Conservation (phyloP, 2,113 vertebrate species). For the Pampusana beccarii region DNA sequence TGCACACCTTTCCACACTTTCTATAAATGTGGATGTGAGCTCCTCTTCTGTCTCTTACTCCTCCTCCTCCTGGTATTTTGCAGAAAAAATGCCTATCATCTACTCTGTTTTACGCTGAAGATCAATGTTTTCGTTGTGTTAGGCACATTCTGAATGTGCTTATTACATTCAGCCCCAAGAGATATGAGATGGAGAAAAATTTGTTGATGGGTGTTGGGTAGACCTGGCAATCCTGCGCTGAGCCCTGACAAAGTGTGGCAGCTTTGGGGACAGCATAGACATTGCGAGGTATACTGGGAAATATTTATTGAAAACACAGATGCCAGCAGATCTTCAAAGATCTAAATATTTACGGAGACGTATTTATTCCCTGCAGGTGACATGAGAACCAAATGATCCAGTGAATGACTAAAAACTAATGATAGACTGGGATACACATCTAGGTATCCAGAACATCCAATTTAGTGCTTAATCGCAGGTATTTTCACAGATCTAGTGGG, state of each 20-base stretch:
- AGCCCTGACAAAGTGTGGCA: neutral
- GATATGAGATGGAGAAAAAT: neutral
- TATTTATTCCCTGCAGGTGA: neutral
- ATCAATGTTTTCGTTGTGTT: neutral
- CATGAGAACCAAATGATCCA: neutral
- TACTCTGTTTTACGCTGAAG: neutral
- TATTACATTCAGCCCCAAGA: neutral
- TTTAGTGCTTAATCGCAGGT: neutral
- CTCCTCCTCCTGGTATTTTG: neutral
- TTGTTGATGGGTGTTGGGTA: neutral
- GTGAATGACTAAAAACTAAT: neutral
- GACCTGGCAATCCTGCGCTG: neutral
- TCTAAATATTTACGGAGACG: neutral
- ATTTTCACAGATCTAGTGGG: neutral
- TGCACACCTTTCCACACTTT: neutral
- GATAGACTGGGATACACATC: neutral
- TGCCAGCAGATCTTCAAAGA: neutral
- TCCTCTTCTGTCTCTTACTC: neutral
- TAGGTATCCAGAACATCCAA: neutral
- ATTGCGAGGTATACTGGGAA: neutral
- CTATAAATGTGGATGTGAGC: neutral
- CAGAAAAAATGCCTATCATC: neutral
- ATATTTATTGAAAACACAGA: neutral
- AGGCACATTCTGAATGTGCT: neutral
- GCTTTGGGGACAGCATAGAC: neutral